Base-by-base conservation (phyloP, 2,797 vertebrate genomes). In the Lacerta bilineata region DNA sequence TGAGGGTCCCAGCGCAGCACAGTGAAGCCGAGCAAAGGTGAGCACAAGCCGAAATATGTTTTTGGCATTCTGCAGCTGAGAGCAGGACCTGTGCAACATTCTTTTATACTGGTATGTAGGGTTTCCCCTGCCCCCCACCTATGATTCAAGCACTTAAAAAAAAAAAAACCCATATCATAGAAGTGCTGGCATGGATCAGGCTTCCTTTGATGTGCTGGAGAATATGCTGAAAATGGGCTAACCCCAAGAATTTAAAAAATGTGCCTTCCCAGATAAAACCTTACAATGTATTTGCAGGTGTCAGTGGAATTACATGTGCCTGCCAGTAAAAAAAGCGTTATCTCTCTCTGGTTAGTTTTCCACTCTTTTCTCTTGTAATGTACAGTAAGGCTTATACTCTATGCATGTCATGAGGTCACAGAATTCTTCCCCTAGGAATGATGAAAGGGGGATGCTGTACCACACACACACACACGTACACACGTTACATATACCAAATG, bases 61-160 rank as follows among this genome's bases (percentile, higher is more conserved):
- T 25, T 1, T 17, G 68, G 74, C 36, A 15, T 50, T 29, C 41
- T 4, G 0, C 0, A 25, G 36, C 77, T n/a, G 20, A 41, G 27
- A 83, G 59, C 18, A 84, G 33, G 27, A 41, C 27, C 9, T 55
- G 55, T 20, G 36, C 43, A 46, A 25, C 4, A 13, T 80, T 27
- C 23, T 23, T 41, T 87, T 80, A 18, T 29, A 33, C 33, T 2
- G 33, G 33, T 33, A 25, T 29, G n/a, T 20, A 11, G 11, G 7
- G 13, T 71, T 17, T 55, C 55, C 3, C 8, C 3, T 6, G 27
- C 5, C 5, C 20, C 66, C 66, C 3, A 27, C 39, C 33, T 25
- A 2, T 1, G 11, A 25, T 33, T 11, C 75, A 86, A 68, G 5
- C 8, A 33, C 25, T 86, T 50, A 15, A 55, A 55, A 55, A 55